These are phyloP conservation scores for Equus quagga DNA, from an alignment of 2,113 vertebrate species.

Conservation along the genomic window DNA sequence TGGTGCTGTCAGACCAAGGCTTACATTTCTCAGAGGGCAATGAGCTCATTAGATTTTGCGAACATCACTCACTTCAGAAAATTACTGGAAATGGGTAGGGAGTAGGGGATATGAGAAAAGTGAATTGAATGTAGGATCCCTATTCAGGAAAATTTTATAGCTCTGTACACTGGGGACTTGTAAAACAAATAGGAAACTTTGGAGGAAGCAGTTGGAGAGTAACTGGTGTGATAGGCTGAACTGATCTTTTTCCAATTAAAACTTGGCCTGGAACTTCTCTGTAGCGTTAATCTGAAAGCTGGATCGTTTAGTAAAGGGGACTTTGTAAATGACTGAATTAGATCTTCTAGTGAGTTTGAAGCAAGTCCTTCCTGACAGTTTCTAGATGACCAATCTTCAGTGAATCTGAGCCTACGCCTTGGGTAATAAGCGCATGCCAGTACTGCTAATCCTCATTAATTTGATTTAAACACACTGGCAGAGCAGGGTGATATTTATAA, in stretches of 20 bases:
- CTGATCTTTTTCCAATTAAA: conserved; percentile 76
- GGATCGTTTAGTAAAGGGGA: conserved; percentile 51
- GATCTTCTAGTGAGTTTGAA: conserved; percentile 57
- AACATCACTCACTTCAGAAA: conserved; percentile 43
- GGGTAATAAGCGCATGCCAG: neutral
- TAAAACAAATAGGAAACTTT: conserved; percentile 43
- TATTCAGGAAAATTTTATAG: conserved; percentile 68
- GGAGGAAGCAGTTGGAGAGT: conserved; percentile 50
- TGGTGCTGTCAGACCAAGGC: neutral
- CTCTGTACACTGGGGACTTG: neutral
- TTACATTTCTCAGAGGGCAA: neutral
- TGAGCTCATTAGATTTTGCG: conserved; percentile 21
- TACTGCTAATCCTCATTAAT: conserved; percentile 53
- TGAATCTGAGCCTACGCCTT: conserved; percentile 31
- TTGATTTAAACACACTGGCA: conserved; percentile 61
- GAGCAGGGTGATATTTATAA: conserved; percentile 64
- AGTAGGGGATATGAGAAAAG: neutral
- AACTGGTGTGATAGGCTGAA: conserved; percentile 66
- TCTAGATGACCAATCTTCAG: conserved; percentile 36
- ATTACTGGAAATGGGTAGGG: conserved; percentile 16
- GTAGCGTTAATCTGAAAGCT: conserved; percentile 47
- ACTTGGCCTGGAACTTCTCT: conserved; percentile 64
- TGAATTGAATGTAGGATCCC: neutral
- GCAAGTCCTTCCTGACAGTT: neutral
- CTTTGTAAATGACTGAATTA: conserved; percentile 66